Percentiles rank a stretch among this genome's conserved stretches.
phyloP scores from a whole-genome alignment of 2,888 invertebrate genomes.

The Disparrhopalites patrizii region DNA sequence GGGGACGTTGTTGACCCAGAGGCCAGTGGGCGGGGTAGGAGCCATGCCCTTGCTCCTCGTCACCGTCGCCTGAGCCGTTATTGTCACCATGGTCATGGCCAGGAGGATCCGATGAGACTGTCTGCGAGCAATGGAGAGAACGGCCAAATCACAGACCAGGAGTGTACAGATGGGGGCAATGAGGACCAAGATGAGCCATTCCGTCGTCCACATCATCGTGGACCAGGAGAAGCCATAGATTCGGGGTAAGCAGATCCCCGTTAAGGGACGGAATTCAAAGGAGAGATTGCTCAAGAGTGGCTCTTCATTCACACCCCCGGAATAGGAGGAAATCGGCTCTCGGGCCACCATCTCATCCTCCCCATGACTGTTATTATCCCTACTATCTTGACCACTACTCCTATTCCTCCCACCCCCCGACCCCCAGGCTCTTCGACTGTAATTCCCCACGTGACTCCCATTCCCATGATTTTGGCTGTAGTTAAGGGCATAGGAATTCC shows the following conservation, averaged over 20 bases:
- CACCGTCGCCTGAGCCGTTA: slow-evolving; percentile 68
- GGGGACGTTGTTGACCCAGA: slow-evolving; percentile 47
- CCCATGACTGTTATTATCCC: not conserved
- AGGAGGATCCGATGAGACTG: slow-evolving; percentile 79
- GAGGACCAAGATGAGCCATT: slow-evolving; percentile 48
- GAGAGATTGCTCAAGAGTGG: not conserved
- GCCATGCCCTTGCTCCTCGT: slow-evolving; percentile 48
- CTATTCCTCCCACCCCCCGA: too few relatives aligned
- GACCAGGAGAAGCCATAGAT: slow-evolving; percentile 43
- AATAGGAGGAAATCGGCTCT: not conserved
- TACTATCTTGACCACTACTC: not conserved
- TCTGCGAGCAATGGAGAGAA: slow-evolving; percentile 59
- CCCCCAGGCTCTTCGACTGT: too few relatives aligned
- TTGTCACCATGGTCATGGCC: slow-evolving; percentile 77
- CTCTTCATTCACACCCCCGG: not conserved
- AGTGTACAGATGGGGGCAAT: slow-evolving; percentile 49
- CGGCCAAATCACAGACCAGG: slow-evolving; percentile 49
- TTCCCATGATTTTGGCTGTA: not conserved
- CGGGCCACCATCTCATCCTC: not conserved
- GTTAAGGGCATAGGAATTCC: not conserved
- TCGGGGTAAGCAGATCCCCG: slow-evolving; percentile 46
- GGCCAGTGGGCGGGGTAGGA: slow-evolving; percentile 42
- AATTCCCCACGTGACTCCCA: not conserved
- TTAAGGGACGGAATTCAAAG: slow-evolving; percentile 37
- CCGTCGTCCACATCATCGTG: slow-evolving; percentile 43